phyloP scores from a whole-genome alignment of 2,888 invertebrate genomes.

The Sminthurinus aureus region DNA sequence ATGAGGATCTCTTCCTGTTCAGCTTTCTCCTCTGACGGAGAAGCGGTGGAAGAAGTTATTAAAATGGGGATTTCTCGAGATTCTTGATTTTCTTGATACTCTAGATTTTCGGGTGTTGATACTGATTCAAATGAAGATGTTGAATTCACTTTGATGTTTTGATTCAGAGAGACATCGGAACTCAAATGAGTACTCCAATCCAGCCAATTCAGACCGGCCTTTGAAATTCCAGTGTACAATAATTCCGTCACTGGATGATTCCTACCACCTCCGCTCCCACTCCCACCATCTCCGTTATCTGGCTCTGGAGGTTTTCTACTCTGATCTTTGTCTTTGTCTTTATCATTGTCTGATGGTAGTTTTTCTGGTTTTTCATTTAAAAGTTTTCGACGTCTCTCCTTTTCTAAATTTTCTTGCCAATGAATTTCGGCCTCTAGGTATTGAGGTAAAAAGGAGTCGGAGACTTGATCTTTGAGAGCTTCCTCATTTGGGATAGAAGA shows the following conservation, averaged over 20 bases:
- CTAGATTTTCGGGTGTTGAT: neutral
- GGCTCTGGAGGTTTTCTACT: conserved; percentile 33
- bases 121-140: neutral
- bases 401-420: conserved; percentile 32
- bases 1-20: neutral
- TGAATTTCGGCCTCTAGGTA: conserved; percentile 37
- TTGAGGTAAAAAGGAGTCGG: neutral
- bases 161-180: conserved; percentile 2
- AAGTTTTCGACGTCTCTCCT: neutral
- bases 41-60: too few relatives aligned
- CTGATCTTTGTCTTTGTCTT: conserved; percentile 23
- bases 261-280: conserved; percentile 41
- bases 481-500: neutral
- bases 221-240: conserved; percentile 47
- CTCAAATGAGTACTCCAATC: conserved; percentile 42
- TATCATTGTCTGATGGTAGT: conserved; percentile 27
- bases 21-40: neutral
- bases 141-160: conserved; percentile 60
- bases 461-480: neutral
- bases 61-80: too few relatives aligned
- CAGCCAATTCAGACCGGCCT: conserved; percentile 23
- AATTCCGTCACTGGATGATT: conserved; percentile 53
- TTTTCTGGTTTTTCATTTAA: conserved; percentile 35
- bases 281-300: conserved; percentile 37
- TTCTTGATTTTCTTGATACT: neutral